phyloP scores from a whole-genome alignment of 2,113 vertebrate genomes.

The Accipiter virgatus region DNA sequence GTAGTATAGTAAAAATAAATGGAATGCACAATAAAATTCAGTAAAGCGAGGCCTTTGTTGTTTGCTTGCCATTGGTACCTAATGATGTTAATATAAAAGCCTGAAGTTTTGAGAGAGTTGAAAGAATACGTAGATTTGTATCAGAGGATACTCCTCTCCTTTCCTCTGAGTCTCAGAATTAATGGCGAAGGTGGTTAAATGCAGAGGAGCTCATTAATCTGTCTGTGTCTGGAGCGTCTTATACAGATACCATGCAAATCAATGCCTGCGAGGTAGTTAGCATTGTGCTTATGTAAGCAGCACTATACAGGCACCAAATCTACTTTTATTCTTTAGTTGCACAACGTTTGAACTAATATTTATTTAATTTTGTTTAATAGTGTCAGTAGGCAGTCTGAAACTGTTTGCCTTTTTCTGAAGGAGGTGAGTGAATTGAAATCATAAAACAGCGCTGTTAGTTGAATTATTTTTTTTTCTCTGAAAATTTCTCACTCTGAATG shows the following conservation, averaged over 20 bases:
- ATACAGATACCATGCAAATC: constrained; percentile 58
- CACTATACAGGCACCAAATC: not conserved
- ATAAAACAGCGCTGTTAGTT: not conserved
- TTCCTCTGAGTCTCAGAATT: not conserved
- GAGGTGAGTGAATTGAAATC: not conserved
- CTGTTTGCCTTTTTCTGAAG: not conserved
- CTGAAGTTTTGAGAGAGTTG: not conserved
- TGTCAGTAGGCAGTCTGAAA: constrained; percentile 24
- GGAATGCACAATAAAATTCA: not conserved
- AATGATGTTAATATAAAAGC: not conserved
- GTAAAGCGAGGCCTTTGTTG: not conserved
- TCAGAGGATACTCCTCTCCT: not conserved
- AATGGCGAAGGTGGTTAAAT: constrained; percentile 25
- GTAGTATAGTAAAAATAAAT: not conserved
- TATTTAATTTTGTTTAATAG: constrained; percentile 27
- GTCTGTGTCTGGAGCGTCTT: constrained; percentile 53
- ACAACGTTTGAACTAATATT: not conserved
- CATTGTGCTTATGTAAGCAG: constrained; percentile 44
- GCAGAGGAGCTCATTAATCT: constrained; percentile 50
- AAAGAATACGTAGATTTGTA: not conserved
- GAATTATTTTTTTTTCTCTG: not conserved
- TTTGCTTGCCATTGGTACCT: not conserved
- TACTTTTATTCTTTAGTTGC: not conserved
- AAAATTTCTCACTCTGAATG: not conserved
- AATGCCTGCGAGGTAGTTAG: constrained; percentile 28